Base-by-base conservation (phyloP, 2,797 vertebrate genomes). In the Lepus oiostolus region DNA sequence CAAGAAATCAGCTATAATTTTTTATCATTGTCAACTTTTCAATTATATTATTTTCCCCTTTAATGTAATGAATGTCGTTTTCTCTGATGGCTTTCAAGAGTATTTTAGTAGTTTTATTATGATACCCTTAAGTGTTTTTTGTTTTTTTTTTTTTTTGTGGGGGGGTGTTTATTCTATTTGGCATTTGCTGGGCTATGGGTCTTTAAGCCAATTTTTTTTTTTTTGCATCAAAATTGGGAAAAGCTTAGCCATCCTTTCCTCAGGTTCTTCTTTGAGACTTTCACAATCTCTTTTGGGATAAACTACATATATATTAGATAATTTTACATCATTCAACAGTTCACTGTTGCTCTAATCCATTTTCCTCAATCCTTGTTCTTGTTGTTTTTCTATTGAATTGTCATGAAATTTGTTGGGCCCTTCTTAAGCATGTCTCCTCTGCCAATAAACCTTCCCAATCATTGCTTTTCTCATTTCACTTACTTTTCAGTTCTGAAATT, bases 321-420 rank as follows among this genome's bases (percentile, higher is more conserved):
- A 71, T 77, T 92, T 85, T 58, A 62, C 60, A 58, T 67, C 12
- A 83, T 52, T 22, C 7, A 65, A 58, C 7, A 77, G 42, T 24
- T 90, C 35, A 58, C 30, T 83, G 28, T 90, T 75, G 22, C 58
- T 47, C 28, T 90, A 6, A 81, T 85, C 9, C 8, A 5, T 71
- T 84, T 95, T 79, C 77, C 85, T 93, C 13, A 75, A 14, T 42
- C 6, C 4, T 89, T 80, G 62, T 9, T 86, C 63, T 77, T 58
- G 2, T 68, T 82, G 21, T 71, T 83, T 28, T 76, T 82, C 14
- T 92, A 47, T 75, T 28, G 16, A 70, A 50, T 32, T 67, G 22
- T 65, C 42, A 71, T 65, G 30, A 92, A 32, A 54, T 85, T 96
- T 92, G 2, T 13, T 63, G 70, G 81, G 28, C 65, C 1, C 4